Evolutionary conservation across 2,113 vertebrate species (phyloP), one percentile per base, ranked within the genome.

Genomic region (Conger conger): DNA sequence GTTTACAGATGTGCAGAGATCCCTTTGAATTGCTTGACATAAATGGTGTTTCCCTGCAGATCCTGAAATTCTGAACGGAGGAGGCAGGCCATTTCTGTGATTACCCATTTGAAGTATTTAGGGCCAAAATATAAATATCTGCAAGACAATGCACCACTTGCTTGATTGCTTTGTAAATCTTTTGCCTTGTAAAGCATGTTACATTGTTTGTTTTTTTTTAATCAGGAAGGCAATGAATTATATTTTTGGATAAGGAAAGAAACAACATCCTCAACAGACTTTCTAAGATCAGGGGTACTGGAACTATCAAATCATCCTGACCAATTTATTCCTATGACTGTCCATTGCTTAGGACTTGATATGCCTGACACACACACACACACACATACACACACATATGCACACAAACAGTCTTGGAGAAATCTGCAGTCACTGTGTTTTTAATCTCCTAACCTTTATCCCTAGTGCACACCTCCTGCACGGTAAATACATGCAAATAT

Each of bases 221-320:
- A 84, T 79, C 37, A 84, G 36, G 8, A 38, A 35, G 33, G 30
- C 57, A 50, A 27, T 40, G 77, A 50, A 84, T 84, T 60, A 57
- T n/a, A 84, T 84, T 84, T 84, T 79, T 83, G 76, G 13, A 53
- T 38, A 23, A 38, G 38, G 40, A 30, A 54, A 81, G 13, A 16
- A 60, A 16, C 23, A 33, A 35, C n/a, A 37, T 30, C 33, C 45
- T 57, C 42, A 20, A 84, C 57, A 76, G 76, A 84, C 35, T 53
- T 1, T 1, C 50, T 53, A 16, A 16, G 7, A 57, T 57, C 54
- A 57, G 15, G 54, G 54, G 18, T 20, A 57, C 15, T 18, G 54
- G 54, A 20, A 57, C 54, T 42, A 42, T 42, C 3, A 42, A 5
- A 3, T 3, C 17, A 18, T 57, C 54, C 15, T 9, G 54, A 57